Evolutionary conservation across 2,113 vertebrate species (phyloP).

Genomic region (Calidris pygmaea): DNA sequence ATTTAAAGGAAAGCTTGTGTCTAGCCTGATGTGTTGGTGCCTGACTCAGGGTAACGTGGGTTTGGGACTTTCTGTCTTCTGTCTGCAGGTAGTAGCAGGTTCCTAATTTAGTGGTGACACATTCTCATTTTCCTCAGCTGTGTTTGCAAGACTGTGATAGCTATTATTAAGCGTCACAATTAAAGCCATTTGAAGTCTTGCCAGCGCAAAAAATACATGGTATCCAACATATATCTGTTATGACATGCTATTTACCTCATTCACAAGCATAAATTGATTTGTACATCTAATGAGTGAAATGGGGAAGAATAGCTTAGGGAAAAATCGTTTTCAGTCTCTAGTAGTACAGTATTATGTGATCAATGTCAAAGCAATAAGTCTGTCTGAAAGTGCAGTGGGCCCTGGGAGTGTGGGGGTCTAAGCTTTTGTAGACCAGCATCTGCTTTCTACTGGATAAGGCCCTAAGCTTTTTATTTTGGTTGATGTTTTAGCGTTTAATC

Average conservation of each 20-base stretch:
- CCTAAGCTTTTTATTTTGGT: slow-evolving; percentile 38
- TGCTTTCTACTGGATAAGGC: slow-evolving; percentile 36
- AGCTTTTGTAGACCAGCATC: background rate
- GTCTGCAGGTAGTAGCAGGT: rapidly evolving
- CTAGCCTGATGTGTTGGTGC: background rate
- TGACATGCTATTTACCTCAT: background rate
- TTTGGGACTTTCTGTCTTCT: background rate
- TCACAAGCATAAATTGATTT: background rate
- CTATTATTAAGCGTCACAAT: background rate
- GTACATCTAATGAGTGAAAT: background rate
- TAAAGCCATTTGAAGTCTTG: background rate
- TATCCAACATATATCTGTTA: background rate
- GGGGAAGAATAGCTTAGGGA: background rate
- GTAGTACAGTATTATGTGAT: background rate
- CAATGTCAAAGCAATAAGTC: background rate
- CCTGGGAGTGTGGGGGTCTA: background rate
- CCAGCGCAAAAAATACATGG: rapidly evolving
- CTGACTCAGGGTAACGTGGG: too few species aligned
- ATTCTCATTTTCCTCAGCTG: rapidly evolving
- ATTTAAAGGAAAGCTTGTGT: background rate
- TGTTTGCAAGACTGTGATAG: background rate
- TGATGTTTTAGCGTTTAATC: background rate
- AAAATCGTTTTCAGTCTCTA: background rate
- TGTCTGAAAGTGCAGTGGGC: background rate
- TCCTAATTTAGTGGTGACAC: background rate